phyloP scores from a whole-genome alignment of 2,113 vertebrate genomes.

The Oncorhynchus gorbuscha region DNA sequence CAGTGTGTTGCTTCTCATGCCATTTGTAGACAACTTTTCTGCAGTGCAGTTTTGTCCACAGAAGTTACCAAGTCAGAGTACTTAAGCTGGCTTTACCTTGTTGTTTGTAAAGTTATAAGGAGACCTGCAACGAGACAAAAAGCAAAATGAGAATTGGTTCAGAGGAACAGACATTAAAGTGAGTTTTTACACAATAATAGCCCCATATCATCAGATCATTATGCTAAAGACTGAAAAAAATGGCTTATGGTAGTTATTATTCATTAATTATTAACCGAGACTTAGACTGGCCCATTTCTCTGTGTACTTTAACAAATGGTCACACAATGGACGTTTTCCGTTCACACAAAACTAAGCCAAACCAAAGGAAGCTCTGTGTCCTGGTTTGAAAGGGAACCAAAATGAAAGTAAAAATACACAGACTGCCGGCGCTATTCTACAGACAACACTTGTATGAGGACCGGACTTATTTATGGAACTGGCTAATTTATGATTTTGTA shows the following conservation, averaged over 20 bases:
- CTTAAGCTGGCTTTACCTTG: not conserved
- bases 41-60: not conserved
- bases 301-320: slow-evolving; percentile 30
- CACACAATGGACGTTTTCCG: slow-evolving; percentile 50
- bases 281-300: slow-evolving; percentile 17
- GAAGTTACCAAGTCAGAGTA: not conserved
- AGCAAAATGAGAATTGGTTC: not conserved
- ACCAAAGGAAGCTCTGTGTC: slow-evolving; percentile 48
- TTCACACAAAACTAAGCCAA: slow-evolving; percentile 38
- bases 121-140: not conserved
- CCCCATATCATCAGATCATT: not conserved
- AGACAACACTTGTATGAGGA: not conserved
- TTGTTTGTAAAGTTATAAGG: not conserved
- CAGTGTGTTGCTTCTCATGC: not conserved
- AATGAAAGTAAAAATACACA: slow-evolving; percentile 37
- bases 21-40: not conserved
- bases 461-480: not conserved
- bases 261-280: slow-evolving; percentile 33
- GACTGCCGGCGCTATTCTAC: not conserved
- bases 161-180: not conserved
- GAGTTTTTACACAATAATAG: not conserved
- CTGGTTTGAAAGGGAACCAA: slow-evolving; percentile 33
- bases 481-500: slow-evolving; percentile 34
- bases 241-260: not conserved
- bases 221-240: not conserved